A percentile compares a stretch with the other conserved stretches of the same genome.
Conservation (phyloP, 2,797 vertebrate species). For the Acipenser oxyrinchus region DNA sequence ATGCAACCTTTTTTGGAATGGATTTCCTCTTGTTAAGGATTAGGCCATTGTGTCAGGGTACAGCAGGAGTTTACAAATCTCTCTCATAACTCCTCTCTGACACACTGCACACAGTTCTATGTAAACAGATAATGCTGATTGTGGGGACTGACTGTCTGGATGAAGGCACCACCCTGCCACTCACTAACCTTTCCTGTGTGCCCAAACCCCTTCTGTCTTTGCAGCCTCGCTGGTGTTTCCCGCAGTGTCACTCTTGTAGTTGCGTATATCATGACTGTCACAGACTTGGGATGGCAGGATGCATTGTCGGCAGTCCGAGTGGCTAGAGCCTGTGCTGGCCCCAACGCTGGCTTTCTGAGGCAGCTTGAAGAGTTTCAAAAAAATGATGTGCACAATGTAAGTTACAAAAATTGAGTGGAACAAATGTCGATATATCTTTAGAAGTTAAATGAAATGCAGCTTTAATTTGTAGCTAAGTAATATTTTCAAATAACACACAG, state of each 20-base stretch:
- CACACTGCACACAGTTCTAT: too few species aligned
- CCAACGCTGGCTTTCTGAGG: slow-evolving; percentile 85
- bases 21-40: too few species aligned
- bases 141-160: too few species aligned
- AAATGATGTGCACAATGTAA: slow-evolving; percentile 70
- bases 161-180: not conserved
- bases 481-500: too few species aligned
- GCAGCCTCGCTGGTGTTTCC: slow-evolving; percentile 88
- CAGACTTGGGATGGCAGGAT: slow-evolving; percentile 85
- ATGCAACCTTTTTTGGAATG: too few species aligned
- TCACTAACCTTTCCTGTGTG: not conserved
- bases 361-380: slow-evolving; percentile 87
- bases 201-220: not conserved
- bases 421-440: too few species aligned
- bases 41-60: too few species aligned
- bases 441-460: too few species aligned
- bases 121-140: too few species aligned
- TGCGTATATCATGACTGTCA: slow-evolving; percentile 91
- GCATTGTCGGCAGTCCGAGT: slow-evolving; percentile 71
- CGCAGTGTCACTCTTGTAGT: slow-evolving; percentile 89
- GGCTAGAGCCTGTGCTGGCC: slow-evolving; percentile 79
- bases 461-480: too few species aligned
- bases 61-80: too few species aligned
- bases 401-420: slow-evolving; percentile 9
- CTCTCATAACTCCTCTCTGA: too few species aligned